These are phyloP conservation scores for Aethina tumida DNA, from an alignment of 1,140 invertebrate genomes.

Conservation along the genomic window DNA sequence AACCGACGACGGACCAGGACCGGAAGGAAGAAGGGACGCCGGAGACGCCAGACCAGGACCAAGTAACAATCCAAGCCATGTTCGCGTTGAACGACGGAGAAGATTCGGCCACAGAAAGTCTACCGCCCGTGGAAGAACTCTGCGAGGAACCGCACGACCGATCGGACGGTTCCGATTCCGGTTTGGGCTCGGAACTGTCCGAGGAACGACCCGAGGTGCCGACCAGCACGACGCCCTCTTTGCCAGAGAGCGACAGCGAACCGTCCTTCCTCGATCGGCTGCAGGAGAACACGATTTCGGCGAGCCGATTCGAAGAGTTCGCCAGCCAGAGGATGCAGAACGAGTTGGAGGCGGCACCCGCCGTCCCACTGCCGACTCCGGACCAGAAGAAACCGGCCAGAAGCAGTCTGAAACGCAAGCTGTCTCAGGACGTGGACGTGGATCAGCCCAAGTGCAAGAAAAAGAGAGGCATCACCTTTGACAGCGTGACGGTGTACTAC, in stretches of 20 bases:
- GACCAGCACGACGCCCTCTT: conserved; percentile 32
- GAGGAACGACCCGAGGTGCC: conserved; percentile 37
- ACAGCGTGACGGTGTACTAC: conserved; percentile 89
- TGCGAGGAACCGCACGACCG: conserved; percentile 37
- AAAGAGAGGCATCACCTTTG: conserved; percentile 76
- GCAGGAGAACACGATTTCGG: conserved; percentile 28
- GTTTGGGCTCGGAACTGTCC: conserved; percentile 42
- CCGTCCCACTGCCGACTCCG: conserved; percentile 6
- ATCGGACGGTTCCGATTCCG: conserved; percentile 73
- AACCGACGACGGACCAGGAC: no score
- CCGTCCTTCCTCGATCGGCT: conserved; percentile 43
- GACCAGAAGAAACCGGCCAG: conserved; percentile 27
- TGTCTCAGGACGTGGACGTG: conserved; percentile 35
- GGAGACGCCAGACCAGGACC: no score
- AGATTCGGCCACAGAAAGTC: conserved; percentile 35
- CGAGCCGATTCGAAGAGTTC: conserved; percentile 21
- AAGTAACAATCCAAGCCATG: no score
- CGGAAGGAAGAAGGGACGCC: no score
- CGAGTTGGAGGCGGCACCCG: conserved; percentile 12
- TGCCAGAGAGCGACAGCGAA: conserved; percentile 42
- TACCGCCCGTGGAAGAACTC: conserved; percentile 27
- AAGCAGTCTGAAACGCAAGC: conserved; percentile 46
- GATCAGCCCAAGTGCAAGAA: conserved; percentile 47
- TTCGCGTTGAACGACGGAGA: conserved; percentile 26
- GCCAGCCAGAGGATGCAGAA: conserved; percentile 11